phyloP scores from a whole-genome alignment of 1,140 invertebrate species.

The Reticulitermes speratus region DNA sequence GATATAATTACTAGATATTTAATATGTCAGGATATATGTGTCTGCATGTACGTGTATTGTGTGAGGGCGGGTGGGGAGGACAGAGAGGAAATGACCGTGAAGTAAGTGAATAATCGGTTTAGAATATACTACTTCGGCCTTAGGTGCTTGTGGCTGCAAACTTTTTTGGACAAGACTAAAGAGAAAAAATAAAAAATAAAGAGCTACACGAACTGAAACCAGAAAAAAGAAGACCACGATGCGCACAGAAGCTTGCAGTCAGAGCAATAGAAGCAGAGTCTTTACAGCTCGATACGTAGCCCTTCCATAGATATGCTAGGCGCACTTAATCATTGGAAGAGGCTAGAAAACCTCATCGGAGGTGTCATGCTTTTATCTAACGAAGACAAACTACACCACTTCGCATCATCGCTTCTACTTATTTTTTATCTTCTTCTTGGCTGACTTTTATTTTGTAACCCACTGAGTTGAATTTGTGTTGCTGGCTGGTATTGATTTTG shows the following conservation, averaged over 20 bases:
- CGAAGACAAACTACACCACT: neutral
- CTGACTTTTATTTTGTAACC: neutral
- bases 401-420: neutral
- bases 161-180: neutral
- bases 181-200: neutral
- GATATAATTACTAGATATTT: no score
- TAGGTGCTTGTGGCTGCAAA: neutral
- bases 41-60: no score
- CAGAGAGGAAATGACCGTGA: no score
- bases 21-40: no score
- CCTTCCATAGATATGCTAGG: no score
- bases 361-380: neutral
- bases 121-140: neutral
- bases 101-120: no score
- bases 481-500: neutral
- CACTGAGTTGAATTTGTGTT: neutral
- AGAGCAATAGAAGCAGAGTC: neutral
- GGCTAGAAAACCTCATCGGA: neutral
- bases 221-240: neutral
- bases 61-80: no score
- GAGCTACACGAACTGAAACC: neutral
- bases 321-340: neutral
- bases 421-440: neutral
- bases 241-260: neutral
- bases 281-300: neutral